Evolutionary conservation across 2,113 vertebrate species (phyloP).

Genomic region (Xiphophorus maculatus): DNA sequence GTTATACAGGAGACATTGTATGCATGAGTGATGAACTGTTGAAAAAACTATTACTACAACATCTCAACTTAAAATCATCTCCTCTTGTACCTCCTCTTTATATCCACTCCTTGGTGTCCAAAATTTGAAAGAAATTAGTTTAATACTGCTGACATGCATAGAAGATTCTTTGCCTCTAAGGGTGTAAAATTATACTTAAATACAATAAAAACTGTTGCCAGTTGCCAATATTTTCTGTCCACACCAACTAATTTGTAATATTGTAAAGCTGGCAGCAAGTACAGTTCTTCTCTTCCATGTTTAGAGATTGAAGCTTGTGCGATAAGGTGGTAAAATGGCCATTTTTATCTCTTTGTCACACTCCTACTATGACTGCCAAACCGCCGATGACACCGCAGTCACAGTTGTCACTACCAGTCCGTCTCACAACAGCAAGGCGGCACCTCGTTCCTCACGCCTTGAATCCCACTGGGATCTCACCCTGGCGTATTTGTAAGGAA

Average conservation of each 20-base stretch:
- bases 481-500: slow-evolving; percentile 4
- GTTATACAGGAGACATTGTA: background rate
- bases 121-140: background rate
- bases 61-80: no score
- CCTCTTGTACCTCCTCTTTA: no score
- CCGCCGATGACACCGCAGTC: slow-evolving; percentile 22
- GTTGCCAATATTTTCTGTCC: background rate
- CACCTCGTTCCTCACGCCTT: slow-evolving; percentile 11
- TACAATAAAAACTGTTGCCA: background rate
- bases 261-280: background rate
- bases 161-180: background rate
- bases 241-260: background rate
- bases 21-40: background rate
- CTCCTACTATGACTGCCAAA: slow-evolving; percentile 18
- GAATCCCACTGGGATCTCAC: slow-evolving; percentile 10
- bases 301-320: background rate
- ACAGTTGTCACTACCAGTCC: slow-evolving; percentile 38
- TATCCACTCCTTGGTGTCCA: background rate
- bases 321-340: slow-evolving; percentile 15
- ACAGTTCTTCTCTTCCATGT: background rate
- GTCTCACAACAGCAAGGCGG: slow-evolving; percentile 16
- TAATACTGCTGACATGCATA: background rate
- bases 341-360: slow-evolving; percentile 26
- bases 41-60: no score
- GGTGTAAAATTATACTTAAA: background rate